phyloP scores from a whole-genome alignment of 1,140 invertebrate species.

The Drosophila jambulina region DNA sequence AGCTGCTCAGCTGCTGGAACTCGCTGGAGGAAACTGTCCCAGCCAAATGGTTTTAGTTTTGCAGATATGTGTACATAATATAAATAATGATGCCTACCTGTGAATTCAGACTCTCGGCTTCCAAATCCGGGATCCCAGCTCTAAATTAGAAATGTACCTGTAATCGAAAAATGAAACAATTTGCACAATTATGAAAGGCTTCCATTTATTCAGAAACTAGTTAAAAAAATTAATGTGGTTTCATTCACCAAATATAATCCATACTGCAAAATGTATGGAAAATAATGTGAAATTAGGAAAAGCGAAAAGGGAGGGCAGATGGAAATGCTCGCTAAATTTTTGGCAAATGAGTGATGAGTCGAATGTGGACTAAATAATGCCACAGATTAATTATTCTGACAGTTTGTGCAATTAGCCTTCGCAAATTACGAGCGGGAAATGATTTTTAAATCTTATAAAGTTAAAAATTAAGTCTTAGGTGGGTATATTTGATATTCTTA shows the following conservation, averaged over 20 bases:
- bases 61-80: neutral
- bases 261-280: neutral
- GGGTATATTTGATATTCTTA: no score
- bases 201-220: conserved; percentile 14
- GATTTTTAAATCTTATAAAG: neutral
- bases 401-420: conserved; percentile 1
- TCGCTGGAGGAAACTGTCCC: neutral
- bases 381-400: conserved; percentile 1
- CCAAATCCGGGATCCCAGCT: neutral
- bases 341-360: conserved; percentile 11
- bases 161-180: conserved; percentile 21
- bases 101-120: neutral
- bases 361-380: neutral
- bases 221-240: neutral
- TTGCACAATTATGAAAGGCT: conserved; percentile 1
- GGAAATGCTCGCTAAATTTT: neutral
- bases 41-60: conserved; percentile 21
- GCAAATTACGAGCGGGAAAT: neutral
- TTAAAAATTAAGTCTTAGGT: neutral
- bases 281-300: neutral
- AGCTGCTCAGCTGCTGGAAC: conserved; percentile 23
- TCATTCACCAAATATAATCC: conserved; percentile 10
- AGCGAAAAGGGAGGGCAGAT: neutral
- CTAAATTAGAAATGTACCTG: conserved; percentile 9
- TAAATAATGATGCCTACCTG: no score